phyloP scores from a whole-genome alignment of 2,888 invertebrate species.

The Pheosia gnoma region DNA sequence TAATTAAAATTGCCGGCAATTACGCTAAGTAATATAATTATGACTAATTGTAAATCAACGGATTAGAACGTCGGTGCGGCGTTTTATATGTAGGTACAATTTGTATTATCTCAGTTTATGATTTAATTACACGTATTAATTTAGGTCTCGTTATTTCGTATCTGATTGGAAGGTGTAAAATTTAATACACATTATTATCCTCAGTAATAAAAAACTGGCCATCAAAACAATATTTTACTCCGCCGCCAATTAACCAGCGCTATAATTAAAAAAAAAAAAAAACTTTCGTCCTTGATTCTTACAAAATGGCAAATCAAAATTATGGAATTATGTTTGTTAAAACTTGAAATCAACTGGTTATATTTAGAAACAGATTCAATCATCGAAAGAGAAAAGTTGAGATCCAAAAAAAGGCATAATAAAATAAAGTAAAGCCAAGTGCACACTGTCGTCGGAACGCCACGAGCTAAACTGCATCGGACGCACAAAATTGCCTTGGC shows the following conservation, averaged over 20 bases:
- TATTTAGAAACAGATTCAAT: no score
- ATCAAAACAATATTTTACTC: slow-evolving; percentile 39
- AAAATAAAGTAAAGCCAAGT: slow-evolving; percentile 43
- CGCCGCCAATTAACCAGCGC: slow-evolving; percentile 36
- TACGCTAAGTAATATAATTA: slow-evolving; percentile 73
- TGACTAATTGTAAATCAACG: slow-evolving; percentile 77
- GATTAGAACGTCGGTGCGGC: slow-evolving; percentile 68
- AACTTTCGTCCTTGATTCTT: no score
- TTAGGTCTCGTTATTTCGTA: slow-evolving; percentile 60
- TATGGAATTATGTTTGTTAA: no score
- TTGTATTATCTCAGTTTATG: slow-evolving; percentile 77
- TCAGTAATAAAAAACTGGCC: slow-evolving; percentile 54
- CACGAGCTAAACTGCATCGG: slow-evolving; percentile 60
- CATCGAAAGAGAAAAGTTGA: slow-evolving; percentile 12
- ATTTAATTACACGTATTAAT: slow-evolving; percentile 73
- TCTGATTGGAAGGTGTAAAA: slow-evolving; percentile 61
- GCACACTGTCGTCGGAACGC: slow-evolving; percentile 56
- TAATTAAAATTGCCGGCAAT: slow-evolving; percentile 81
- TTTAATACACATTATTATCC: slow-evolving; percentile 59
- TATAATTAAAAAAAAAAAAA: slow-evolving; percentile 31
- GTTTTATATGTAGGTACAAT: slow-evolving; percentile 56
- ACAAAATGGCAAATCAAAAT: no score
- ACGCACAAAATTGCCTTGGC: slow-evolving; percentile 67
- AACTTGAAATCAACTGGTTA: no score
- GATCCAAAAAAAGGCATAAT: slow-evolving; percentile 43